Evolutionary conservation across 2,113 vertebrate species (phyloP), one percentile per base, ranked within the genome.

Genomic region (Ifrita kowaldi): DNA sequence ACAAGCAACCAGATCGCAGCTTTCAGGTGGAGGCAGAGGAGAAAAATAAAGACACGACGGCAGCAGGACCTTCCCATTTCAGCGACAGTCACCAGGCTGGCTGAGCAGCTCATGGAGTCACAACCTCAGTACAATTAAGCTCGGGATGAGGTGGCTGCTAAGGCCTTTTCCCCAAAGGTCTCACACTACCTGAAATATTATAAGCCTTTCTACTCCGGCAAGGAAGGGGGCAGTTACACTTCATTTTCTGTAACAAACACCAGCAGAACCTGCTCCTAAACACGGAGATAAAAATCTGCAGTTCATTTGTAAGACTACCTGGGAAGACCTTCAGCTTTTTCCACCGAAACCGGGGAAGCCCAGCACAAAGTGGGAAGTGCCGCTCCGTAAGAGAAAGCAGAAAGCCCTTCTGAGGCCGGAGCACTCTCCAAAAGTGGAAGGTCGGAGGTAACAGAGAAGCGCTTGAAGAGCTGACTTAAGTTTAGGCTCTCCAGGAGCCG

Each of bases 41-140:
- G 27, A 8, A 42, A 60, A 35, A 52, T 0, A 1, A 23, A 12
- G 39, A 14, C 0, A 1, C 22, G 30, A 14, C 37, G 2, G 62
- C 44, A 71, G 35, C 56, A 55, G 44, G 27, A 63, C 75, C 35
- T 37, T 46, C 42, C 28, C 52, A 6, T 11, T 20, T 4, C 47
- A 19, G 23, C 2, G 35, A 16, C 41, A 64, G 84, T 22, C 41
- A 32, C 81, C 9, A 13, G n/a, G 53, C 84, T 59, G 69, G 59
- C 69, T 62, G 52, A 87, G 67, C 74, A 35, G 32, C 64, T 37
- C 69, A 6, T 0, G 39, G 56, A 75, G 62, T 46, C 74, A 84
- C 46, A 57, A 6, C 13, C 44, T 28, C 57, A 4, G n/a, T 3
- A 55, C 47, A 93, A 67, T 42, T 41, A 74, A 42, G 16, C 5